Evolutionary conservation across 2,888 invertebrate species (phyloP).

Genomic region (Chrysotoxum bicinctum): DNA sequence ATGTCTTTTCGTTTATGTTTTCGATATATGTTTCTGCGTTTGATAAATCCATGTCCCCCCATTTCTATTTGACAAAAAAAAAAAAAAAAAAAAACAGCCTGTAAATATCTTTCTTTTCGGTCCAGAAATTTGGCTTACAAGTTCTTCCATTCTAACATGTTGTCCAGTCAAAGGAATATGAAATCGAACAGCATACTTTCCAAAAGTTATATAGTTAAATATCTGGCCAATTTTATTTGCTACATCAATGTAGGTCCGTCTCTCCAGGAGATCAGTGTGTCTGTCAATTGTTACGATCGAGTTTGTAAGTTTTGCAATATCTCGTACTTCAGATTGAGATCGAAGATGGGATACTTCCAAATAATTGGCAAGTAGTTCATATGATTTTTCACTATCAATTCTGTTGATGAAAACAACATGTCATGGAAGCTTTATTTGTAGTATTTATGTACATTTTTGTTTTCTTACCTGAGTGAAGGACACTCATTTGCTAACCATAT

Average conservation of each 20-base stretch:
- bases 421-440: neutral
- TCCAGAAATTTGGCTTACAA: neutral
- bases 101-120: neutral
- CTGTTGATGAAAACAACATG: neutral
- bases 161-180: conserved; percentile 30
- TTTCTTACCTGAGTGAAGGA: neutral
- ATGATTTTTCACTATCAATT: neutral
- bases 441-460: neutral
- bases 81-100: too few species aligned
- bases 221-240: conserved; percentile 48
- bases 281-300: conserved; percentile 18
- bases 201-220: conserved; percentile 42
- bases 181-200: conserved; percentile 45
- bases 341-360: neutral
- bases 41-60: conserved; percentile 33
- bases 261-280: conserved; percentile 5
- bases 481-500: conserved; percentile 12
- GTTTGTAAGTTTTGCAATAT: conserved; percentile 9
- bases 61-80: conserved; percentile 6
- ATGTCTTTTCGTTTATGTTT: neutral
- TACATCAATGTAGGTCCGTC: conserved; percentile 26
- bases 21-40: conserved; percentile 16
- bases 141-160: neutral
- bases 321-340: neutral
- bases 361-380: conserved; percentile 22